Evolutionary conservation across 2,888 invertebrate genomes (phyloP).

Genomic region (Branchipolynoe longqiensis): DNA sequence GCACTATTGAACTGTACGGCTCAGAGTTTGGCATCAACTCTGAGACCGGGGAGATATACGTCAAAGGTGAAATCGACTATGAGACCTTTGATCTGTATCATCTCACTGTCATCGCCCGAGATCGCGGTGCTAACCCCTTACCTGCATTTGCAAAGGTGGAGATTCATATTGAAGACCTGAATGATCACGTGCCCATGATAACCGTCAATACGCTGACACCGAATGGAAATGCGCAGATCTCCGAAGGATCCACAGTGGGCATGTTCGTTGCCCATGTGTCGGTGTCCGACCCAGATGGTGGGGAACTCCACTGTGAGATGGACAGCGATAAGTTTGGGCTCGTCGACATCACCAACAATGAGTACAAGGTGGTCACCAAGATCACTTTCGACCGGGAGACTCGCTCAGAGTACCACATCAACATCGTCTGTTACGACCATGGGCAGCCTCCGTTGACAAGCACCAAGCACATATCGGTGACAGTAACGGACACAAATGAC

Average conservation of each 20-base stretch:
- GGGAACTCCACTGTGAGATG: constrained; percentile 44
- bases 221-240: constrained; percentile 59
- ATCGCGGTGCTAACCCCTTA: constrained; percentile 58
- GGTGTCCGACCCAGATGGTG: constrained; percentile 57
- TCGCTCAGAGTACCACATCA: constrained; percentile 33
- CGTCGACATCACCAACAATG: constrained; percentile 20
- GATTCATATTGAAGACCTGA: constrained; percentile 64
- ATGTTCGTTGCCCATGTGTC: constrained; percentile 53
- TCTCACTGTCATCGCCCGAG: constrained; percentile 62
- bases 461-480: constrained; percentile 89
- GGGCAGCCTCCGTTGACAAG: constrained; percentile 62
- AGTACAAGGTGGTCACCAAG: constrained; percentile 65
- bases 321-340: constrained; percentile 56
- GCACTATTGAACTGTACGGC: constrained; percentile 29
- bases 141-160: constrained; percentile 62
- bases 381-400: constrained; percentile 64
- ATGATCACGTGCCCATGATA: constrained; percentile 66
- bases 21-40: constrained; percentile 60
- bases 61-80: constrained; percentile 48
- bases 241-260: constrained; percentile 58
- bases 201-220: constrained; percentile 60
- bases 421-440: constrained; percentile 64
- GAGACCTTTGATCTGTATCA: constrained; percentile 49
- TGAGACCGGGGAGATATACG: constrained; percentile 59
- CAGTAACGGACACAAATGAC: constrained; percentile 89